Evolutionary conservation across 2,797 vertebrate species (phyloP).

Genomic region (Loriculus beryllinus): DNA sequence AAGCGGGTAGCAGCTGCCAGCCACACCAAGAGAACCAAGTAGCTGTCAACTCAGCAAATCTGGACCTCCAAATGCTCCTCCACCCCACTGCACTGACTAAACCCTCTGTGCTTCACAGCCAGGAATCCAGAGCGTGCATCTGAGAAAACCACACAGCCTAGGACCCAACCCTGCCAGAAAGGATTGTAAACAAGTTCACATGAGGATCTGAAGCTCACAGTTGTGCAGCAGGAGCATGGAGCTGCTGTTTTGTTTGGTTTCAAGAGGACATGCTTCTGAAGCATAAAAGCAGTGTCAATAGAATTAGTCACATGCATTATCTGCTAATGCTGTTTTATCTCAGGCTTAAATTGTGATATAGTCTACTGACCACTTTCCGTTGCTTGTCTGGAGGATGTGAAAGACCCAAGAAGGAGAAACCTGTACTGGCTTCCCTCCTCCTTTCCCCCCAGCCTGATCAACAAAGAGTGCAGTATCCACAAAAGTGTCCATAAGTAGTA

Average conservation of each 20-base stretch:
- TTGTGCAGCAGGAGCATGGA: fast-evolving
- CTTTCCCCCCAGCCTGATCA: not conserved
- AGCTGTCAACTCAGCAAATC: not conserved
- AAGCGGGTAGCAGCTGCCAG: not conserved
- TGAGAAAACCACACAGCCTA: not conserved
- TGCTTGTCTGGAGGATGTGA: not conserved
- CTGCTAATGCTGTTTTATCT: not conserved
- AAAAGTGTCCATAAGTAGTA: not conserved
- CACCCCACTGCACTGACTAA: not conserved
- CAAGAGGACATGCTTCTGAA: not conserved
- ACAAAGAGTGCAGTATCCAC: not conserved
- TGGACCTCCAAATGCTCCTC: not conserved
- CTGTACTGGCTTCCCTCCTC: not conserved
- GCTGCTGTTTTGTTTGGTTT: not conserved
- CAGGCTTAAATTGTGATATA: not conserved
- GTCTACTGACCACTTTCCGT: not conserved
- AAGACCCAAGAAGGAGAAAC: not conserved
- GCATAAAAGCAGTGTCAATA: not conserved
- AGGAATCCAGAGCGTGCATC: not conserved
- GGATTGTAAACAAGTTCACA: not conserved
- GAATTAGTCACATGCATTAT: not conserved
- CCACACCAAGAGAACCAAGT: not conserved
- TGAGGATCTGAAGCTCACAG: not conserved
- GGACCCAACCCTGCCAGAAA: not conserved
- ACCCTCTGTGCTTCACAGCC: not conserved